Conservation (phyloP, 2,888 invertebrate genomes). For the Hoplodrina ambigua region DNA sequence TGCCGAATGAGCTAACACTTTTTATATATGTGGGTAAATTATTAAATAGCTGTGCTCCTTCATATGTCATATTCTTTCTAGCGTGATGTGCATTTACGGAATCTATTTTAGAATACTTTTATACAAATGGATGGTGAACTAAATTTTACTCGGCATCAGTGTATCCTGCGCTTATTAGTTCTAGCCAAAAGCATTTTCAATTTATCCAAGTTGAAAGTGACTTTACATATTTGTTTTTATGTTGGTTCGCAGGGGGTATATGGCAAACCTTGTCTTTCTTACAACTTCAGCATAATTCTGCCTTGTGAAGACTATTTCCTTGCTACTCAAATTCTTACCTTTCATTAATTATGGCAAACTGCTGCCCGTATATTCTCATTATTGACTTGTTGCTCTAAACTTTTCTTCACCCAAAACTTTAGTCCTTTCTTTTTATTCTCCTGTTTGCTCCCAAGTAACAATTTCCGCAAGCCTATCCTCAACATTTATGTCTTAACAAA, state of each 20-base stretch:
- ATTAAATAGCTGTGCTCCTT: too few relatives aligned
- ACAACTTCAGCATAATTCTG: not conserved
- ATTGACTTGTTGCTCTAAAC: slow-evolving; percentile 2
- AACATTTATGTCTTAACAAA: slow-evolving; percentile 19
- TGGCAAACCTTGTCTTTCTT: not conserved
- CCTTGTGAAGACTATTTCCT: not conserved
- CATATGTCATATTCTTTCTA: too few relatives aligned
- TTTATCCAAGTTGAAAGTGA: not conserved
- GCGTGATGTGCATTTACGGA: too few relatives aligned
- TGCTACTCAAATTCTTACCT: not conserved
- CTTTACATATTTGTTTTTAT: not conserved
- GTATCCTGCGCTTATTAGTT: slow-evolving; percentile 12
- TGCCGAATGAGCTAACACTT: too few relatives aligned
- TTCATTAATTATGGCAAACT: slow-evolving; percentile 15
- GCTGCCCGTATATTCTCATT: not conserved
- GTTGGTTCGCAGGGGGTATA: not conserved
- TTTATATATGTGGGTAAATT: too few relatives aligned
- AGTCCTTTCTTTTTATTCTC: not conserved
- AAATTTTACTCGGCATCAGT: slow-evolving; percentile 42
- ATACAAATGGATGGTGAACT: not conserved
- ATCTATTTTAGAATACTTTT: not conserved
- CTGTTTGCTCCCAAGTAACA: not conserved
- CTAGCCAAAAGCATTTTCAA: slow-evolving; percentile 7
- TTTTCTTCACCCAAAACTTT: not conserved
- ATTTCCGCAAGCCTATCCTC: not conserved